phyloP scores from a whole-genome alignment of 1,140 invertebrate species.

The Sipha flava region DNA sequence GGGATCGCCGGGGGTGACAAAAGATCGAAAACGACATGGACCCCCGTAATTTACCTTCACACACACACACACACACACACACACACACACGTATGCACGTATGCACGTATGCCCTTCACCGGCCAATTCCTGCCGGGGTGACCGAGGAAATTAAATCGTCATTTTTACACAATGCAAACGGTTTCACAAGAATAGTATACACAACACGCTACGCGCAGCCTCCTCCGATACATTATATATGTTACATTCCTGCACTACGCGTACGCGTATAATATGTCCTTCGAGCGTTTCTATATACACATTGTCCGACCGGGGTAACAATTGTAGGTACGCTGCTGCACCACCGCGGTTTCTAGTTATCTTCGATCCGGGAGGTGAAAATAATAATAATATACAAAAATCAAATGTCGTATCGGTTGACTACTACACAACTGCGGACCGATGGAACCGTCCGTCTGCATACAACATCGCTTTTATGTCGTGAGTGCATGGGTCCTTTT shows the following conservation, averaged over 20 bases:
- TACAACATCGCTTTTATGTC: too few relatives aligned
- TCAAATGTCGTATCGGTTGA: neutral
- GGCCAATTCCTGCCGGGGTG: neutral
- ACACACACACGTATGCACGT: too few relatives aligned
- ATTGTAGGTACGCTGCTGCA: neutral
- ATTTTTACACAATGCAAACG: neutral
- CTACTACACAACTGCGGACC: too few relatives aligned
- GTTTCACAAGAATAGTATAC: neutral
- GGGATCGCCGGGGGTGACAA: neutral
- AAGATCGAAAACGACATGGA: slow-evolving; percentile 7
- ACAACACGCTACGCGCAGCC: neutral
- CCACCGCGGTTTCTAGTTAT: neutral
- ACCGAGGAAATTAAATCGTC: neutral
- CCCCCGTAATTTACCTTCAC: slow-evolving; percentile 1
- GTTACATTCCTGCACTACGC: too few relatives aligned
- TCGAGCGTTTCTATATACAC: too few relatives aligned
- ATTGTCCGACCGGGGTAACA: neutral
- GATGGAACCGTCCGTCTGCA: too few relatives aligned
- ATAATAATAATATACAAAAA: neutral
- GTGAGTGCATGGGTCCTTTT: too few relatives aligned
- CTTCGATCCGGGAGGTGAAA: neutral
- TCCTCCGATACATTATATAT: too few relatives aligned
- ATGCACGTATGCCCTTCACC: neutral
- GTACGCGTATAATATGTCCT: too few relatives aligned
- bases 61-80: too few relatives aligned